Evolutionary conservation across 30 jellyfish, hydroid and myxozoan species (phyloP).

Genomic region (Chironex yamaguchii): DNA sequence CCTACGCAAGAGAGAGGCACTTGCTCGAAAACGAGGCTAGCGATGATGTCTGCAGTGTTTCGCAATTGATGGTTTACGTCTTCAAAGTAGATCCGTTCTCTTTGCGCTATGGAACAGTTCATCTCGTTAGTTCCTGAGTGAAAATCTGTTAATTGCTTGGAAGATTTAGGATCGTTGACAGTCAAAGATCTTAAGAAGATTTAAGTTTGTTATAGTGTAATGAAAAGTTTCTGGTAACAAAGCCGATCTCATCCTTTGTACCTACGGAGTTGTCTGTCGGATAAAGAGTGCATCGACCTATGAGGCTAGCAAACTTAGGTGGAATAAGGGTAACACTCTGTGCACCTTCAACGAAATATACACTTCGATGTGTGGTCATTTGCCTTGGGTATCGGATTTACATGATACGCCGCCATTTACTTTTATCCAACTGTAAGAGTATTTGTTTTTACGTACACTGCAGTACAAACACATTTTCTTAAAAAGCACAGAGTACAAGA

Average conservation of each 20-base stretch:
- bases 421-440: slow-evolving; percentile 51
- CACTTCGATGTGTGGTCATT: slow-evolving; percentile 26
- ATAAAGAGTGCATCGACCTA: too few species aligned
- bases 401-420: slow-evolving; percentile 41
- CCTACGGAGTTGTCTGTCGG: slow-evolving; percentile 45
- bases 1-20: too few species aligned
- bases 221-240: slow-evolving; percentile 34
- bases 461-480: slow-evolving; percentile 40
- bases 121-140: slow-evolving; percentile 20
- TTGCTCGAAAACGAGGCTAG: too few species aligned
- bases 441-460: slow-evolving; percentile 40
- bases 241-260: slow-evolving; percentile 57
- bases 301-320: too few species aligned
- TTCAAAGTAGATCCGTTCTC: too few species aligned
- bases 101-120: slow-evolving; percentile 48
- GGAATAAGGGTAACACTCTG: too few species aligned
- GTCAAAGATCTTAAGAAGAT: slow-evolving; percentile 28
- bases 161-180: background rate
- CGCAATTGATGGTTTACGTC: too few species aligned
- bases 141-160: slow-evolving; percentile 22
- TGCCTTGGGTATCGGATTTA: slow-evolving; percentile 65
- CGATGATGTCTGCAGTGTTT: too few species aligned
- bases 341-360: slow-evolving; percentile 41
- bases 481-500: slow-evolving; percentile 50
- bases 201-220: slow-evolving; percentile 11